Evolutionary conservation across 2,888 invertebrate genomes (phyloP).

Genomic region (Barypeithes pellucidus): DNA sequence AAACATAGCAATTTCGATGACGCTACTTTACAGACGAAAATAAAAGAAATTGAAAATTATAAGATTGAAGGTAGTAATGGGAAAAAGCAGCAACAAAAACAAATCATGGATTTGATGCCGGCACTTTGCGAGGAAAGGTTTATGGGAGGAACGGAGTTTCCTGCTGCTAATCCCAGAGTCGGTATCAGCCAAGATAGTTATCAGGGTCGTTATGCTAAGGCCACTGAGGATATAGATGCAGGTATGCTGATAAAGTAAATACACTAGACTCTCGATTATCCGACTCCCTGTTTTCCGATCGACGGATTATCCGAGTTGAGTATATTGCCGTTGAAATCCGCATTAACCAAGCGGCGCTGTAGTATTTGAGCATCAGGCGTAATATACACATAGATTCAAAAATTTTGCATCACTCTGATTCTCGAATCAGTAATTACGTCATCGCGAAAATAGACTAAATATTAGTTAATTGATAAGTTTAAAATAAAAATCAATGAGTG

Average conservation of each 20-base stretch:
- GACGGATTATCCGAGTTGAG: too few species aligned
- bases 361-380: too few species aligned
- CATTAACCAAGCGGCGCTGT: too few species aligned
- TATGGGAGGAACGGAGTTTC: constrained; percentile 67
- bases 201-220: constrained; percentile 83
- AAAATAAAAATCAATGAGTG: too few species aligned
- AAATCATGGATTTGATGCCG: constrained; percentile 73
- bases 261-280: too few species aligned
- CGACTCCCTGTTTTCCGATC: too few species aligned
- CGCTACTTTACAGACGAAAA: constrained; percentile 66
- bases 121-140: constrained; percentile 72
- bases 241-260: constrained; percentile 63
- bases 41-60: constrained; percentile 60
- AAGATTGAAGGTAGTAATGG: constrained; percentile 61
- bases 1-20: constrained; percentile 78
- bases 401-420: too few species aligned
- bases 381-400: too few species aligned
- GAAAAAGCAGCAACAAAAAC: constrained; percentile 75
- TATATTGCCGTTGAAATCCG: too few species aligned
- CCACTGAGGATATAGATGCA: constrained; percentile 78
- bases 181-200: constrained; percentile 76
- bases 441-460: too few species aligned
- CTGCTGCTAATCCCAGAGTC: constrained; percentile 77
- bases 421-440: too few species aligned
- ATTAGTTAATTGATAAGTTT: too few species aligned